Percentiles rank a stretch among this genome's conserved stretches.
Conservation (phyloP, 2,797 vertebrate genomes). For the Euthynnus affinis region DNA sequence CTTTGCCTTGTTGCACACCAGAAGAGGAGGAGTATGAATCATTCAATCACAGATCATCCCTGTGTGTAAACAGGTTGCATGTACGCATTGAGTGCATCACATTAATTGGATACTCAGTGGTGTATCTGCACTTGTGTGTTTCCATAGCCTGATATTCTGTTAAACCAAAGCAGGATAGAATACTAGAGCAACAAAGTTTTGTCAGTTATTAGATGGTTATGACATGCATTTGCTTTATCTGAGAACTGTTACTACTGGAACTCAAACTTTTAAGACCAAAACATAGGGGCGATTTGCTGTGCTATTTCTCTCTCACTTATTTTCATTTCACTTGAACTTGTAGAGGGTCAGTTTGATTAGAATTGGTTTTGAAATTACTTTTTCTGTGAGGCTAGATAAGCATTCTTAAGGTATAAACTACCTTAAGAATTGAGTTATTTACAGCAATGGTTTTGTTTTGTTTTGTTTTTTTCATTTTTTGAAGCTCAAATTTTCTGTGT, state of each 20-base stretch:
- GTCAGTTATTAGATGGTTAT: constrained; percentile 25
- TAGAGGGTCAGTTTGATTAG: constrained; percentile 45
- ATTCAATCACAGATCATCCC: constrained; percentile 45
- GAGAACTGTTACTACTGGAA: constrained; percentile 5
- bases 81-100: constrained; percentile 9
- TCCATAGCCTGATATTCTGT: neutral
- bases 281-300: constrained; percentile 21
- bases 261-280: constrained; percentile 32
- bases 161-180: constrained; percentile 9
- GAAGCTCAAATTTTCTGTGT: neutral
- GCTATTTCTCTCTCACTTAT: constrained; percentile 29
- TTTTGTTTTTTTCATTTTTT: neutral
- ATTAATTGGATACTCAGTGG: constrained; percentile 33
- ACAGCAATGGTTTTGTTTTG: neutral
- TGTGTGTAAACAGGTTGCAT: constrained; percentile 20
- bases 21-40: constrained; percentile 50
- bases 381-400: constrained; percentile 14
- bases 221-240: constrained; percentile 25
- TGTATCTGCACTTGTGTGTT: neutral
- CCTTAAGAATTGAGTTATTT: constrained; percentile 4
- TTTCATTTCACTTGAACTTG: constrained; percentile 46
- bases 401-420: constrained; percentile 22
- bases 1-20: constrained; percentile 47
- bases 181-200: neutral
- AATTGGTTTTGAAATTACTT: constrained; percentile 24